Base-by-base conservation (phyloP, 2,797 vertebrate species). In the Tenualosa ilisha region DNA sequence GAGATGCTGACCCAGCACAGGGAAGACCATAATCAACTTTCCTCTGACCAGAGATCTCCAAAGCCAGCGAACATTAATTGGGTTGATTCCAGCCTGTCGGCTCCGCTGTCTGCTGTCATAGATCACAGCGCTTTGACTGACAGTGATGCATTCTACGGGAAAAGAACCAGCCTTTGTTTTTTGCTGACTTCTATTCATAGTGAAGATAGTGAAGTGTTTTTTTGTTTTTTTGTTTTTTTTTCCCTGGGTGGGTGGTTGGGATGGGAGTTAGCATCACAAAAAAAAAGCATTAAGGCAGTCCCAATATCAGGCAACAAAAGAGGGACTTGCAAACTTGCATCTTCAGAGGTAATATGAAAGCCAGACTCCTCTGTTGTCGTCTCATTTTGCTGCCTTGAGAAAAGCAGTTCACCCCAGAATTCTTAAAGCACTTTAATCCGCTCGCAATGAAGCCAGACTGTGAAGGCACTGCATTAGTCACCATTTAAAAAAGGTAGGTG, bases 71-170 rank as follows among this genome's bases (percentile, higher is more conserved):
- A 85, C 85, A 89, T 94, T 89, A 90, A 91, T 92, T 92, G 89
- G 86, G 91, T 92, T 91, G 85, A 51, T 90, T 92, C 91, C 91
- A 91, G 88, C 86, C 89, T 89, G 90, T 92, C 92, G 91, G 90
- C 89, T 91, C 88, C 85, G 88, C 85, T 85, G 91, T 88, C 90
- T 86, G 88, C 90, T 81, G 86, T 91, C 89, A 93, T 91, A 88
- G 89, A 90, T 91, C 87, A 83, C n/a, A 79, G 75, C 40, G 31
- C 86, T 81, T 88, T 91, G 93, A 93, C 79, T 87, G 92, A 93
- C 90, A 91, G 90, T 90, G 90, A 93, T 91, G 89, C 88, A 92
- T 91, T 91, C 88, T 86, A 83, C 12, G 43, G 49, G 85, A 22
- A 86, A 90, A 88, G 53, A 86, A 88, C 86, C 15, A 65, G 65